Base-by-base conservation (phyloP, 1,140 invertebrate genomes). In the Helicorthomorpha holstii region DNA sequence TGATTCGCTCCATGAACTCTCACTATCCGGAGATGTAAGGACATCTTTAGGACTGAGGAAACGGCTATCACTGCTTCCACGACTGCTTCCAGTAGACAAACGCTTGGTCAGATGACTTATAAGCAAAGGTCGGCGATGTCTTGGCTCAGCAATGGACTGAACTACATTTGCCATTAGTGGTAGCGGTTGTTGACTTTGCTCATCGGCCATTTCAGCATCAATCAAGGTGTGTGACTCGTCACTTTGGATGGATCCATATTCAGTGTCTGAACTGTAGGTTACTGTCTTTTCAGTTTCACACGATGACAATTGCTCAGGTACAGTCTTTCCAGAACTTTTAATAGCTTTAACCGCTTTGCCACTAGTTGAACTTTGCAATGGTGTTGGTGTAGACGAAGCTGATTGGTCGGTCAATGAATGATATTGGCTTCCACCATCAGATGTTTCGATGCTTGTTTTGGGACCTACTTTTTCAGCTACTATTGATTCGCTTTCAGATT, bases 1-100 rank as follows among this genome's bases (percentile, higher is more conserved):
- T 29, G 63, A 62, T 56, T 66, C 64, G 44, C 63, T 64, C 7
- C 29, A 7, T 44, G 64, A 65, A 25, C 63, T 61, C 48, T 66
- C 64, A 34, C 63, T 64, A 41, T 66, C 64, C 22, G 63, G 64
- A 3, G 64, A 66, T n/a, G 62, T 63, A 23, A 61, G 57, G 38
- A 45, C 43, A 16, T 60, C 53, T 14, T 51, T 46, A 2, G 50
- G 38, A 41, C 2, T 49, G 7, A 34, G 29, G 51, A 51, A 25
- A 21, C 14, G 22, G 16, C 22, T 29, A 23, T 29, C 34, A 47
- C 7, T 46, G 7, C 4, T 7, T 7, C 4, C 7, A 7, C 44
- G 4, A 10, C 7, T 7, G 12, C 4, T 7, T 12, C 4, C 4
- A 10, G 25, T 22, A 7, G 44, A 21, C 7, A 22, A 22, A 46